Percentiles rank a stretch among this genome's conserved stretches.
Evolutionary conservation across 1,140 invertebrate genomes (phyloP).

Genomic region (Cardiocondyla obscurior): DNA sequence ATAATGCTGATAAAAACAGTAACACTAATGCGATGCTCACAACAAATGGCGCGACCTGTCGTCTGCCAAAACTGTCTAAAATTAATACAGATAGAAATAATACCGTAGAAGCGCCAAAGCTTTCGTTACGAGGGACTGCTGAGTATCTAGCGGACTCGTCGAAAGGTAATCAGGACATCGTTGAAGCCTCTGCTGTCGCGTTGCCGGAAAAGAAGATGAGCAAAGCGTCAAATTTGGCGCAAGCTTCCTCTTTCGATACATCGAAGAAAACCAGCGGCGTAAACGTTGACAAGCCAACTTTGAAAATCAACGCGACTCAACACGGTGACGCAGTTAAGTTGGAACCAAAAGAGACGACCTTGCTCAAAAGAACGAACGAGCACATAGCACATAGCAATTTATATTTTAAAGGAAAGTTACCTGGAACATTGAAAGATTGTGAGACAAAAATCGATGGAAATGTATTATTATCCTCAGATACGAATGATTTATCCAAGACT

Average conservation of each 20-base stretch:
- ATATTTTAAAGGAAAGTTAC: background rate
- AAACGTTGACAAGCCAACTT: background rate
- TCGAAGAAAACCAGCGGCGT: background rate
- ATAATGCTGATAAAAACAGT: no score
- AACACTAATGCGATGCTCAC: conserved; percentile 1
- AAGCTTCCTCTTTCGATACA: background rate
- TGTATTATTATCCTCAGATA: background rate
- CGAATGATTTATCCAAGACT: background rate
- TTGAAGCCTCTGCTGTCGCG: background rate
- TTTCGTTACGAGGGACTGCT: conserved; percentile 55
- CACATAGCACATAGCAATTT: conserved; percentile 6
- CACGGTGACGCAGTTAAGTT: background rate
- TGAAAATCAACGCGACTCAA: background rate
- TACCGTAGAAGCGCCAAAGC: conserved; percentile 71
- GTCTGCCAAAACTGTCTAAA: conserved; percentile 73
- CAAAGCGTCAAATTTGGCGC: conserved; percentile 60
- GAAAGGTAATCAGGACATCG: conserved; percentile 50
- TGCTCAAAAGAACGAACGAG: conserved; percentile 11
- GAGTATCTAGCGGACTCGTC: conserved; percentile 57
- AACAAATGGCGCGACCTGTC: conserved; percentile 19
- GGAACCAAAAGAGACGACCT: conserved; percentile 11
- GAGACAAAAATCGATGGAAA: background rate
- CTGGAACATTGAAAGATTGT: background rate
- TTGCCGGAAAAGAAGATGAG: conserved; percentile 54
- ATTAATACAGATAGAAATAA: conserved; percentile 75